Base-by-base conservation (phyloP, 2,888 invertebrate genomes). In the Cosmorhoe ocellata region DNA sequence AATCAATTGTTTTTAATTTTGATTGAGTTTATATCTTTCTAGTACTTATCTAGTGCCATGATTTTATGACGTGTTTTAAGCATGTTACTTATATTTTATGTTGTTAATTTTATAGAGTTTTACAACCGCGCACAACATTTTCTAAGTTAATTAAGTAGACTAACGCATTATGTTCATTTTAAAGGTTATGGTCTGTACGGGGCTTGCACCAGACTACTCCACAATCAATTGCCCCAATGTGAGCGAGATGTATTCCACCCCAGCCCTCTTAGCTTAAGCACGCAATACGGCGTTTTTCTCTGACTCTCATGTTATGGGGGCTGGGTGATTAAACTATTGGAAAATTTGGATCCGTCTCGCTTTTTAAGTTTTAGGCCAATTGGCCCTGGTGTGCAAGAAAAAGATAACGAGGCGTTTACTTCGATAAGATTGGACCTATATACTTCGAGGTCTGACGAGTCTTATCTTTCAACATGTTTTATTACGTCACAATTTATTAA, bases 111-210 rank as follows among this genome's bases (percentile, higher is more conserved):
- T 63, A 52, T 51, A 58, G 55, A 53, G 18, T 59, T 63, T 57
- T 62, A 50, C 59, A 42, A 63, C 57, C 56, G 61, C 71, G 71
- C 71, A 71, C 71, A 71, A 69, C 63, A 56, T 62, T 63, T 62
- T 57, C 13, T 53, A 41, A 42, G 41, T 46, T 47, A 36, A 46
- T 32, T 46, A 41, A 18, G 32, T 39, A 10, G 14, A 18, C 27
- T 51, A 41, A 43, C 48, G 43, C 30, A 37, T 41, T 49, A 43
- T 43, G 48, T 51, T 48, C 47, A 55, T 51, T 48, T 34, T 38
- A 42, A 43, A 44, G 28, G n/a, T n/a, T n/a, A 32, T 51, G 11
- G 11, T 38, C 12, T 39, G 18, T 34, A 41, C 8, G 27, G 40
- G 26, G 27, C 13, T 26, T 14, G 14, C 33, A 33, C 42, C n/a